Evolutionary conservation across 2,888 invertebrate species (phyloP).

Genomic region (Portevinia maculata): DNA sequence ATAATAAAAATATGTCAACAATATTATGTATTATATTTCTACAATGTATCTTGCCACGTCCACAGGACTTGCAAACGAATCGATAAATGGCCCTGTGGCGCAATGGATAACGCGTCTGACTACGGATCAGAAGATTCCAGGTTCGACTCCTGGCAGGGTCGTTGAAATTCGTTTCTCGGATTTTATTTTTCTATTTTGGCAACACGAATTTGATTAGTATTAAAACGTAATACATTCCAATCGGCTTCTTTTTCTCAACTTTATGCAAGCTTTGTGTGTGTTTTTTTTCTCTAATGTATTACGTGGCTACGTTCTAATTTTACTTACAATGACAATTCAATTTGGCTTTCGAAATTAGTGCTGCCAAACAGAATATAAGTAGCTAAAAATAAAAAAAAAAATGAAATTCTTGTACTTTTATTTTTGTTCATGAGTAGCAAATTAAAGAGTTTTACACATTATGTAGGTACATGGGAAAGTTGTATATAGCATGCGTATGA

Average conservation of each 20-base stretch:
- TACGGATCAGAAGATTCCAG: constrained; percentile 77
- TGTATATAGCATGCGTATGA: background rate
- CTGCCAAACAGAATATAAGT: constrained; percentile 72
- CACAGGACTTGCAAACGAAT: background rate
- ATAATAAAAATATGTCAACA: too few species aligned
- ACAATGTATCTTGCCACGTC: too few species aligned
- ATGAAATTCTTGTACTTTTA: constrained; percentile 66
- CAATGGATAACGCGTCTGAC: constrained; percentile 77
- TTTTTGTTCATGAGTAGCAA: constrained; percentile 40
- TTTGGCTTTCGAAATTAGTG: constrained; percentile 73
- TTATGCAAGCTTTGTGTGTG: constrained; percentile 16
- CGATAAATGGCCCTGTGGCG: constrained; percentile 75
- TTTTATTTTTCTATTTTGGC: constrained; percentile 49
- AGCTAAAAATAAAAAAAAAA: constrained; percentile 74
- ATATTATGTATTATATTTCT: too few species aligned
- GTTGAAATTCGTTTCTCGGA: constrained; percentile 17
- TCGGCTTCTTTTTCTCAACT: constrained; percentile 14
- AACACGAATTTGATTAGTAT: constrained; percentile 55
- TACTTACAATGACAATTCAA: constrained; percentile 72
- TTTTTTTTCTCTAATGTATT: constrained; percentile 37
- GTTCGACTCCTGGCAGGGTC: constrained; percentile 77
- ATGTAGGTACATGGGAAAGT: background rate
- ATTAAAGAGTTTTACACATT: constrained; percentile 35
- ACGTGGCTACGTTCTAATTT: constrained; percentile 54
- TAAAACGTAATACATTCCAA: constrained; percentile 22